Evolutionary conservation across 2,888 invertebrate genomes (phyloP).

Genomic region (Metalampra italica): DNA sequence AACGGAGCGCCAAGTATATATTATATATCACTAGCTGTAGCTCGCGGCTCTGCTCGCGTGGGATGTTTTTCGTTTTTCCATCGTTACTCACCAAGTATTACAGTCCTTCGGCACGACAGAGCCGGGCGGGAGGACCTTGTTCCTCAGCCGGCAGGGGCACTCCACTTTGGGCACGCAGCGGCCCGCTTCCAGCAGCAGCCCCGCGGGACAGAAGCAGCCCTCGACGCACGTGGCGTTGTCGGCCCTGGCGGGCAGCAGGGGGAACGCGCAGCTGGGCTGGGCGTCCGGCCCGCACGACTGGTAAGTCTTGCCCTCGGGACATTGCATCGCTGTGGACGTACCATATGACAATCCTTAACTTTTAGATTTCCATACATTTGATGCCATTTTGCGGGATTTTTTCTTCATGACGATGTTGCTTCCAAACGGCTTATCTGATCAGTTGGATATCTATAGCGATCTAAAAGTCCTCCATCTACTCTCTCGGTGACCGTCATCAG

Average conservation of each 20-base stretch:
- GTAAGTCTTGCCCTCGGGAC: constrained; percentile 86
- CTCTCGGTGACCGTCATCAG: too few relatives aligned
- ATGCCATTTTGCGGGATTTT: too few relatives aligned
- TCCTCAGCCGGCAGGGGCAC: constrained; percentile 89
- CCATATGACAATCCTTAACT: too few relatives aligned
- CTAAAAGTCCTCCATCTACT: too few relatives aligned
- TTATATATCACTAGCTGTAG: too few relatives aligned
- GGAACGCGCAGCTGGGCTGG: constrained; percentile 85
- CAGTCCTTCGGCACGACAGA: constrained; percentile 86
- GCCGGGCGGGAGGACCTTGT: constrained; percentile 85
- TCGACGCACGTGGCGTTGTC: constrained; percentile 83
- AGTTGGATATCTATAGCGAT: too few relatives aligned
- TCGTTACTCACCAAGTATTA: constrained; percentile 88
- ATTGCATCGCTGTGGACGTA: constrained; percentile 83
- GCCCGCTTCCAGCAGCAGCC: constrained; percentile 85
- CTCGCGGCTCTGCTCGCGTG: too few relatives aligned
- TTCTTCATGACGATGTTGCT: too few relatives aligned
- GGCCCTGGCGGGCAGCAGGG: constrained; percentile 30
- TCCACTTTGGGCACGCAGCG: constrained; percentile 83
- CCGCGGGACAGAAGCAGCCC: constrained; percentile 93
- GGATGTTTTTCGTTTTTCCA: too few relatives aligned
- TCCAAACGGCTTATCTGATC: too few relatives aligned
- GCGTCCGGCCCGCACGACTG: constrained; percentile 86
- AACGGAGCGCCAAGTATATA: too few relatives aligned
- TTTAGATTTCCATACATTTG: too few relatives aligned